Base-by-base conservation (phyloP, 2,113 vertebrate genomes). In the Ptychochromis oligacanthus region DNA sequence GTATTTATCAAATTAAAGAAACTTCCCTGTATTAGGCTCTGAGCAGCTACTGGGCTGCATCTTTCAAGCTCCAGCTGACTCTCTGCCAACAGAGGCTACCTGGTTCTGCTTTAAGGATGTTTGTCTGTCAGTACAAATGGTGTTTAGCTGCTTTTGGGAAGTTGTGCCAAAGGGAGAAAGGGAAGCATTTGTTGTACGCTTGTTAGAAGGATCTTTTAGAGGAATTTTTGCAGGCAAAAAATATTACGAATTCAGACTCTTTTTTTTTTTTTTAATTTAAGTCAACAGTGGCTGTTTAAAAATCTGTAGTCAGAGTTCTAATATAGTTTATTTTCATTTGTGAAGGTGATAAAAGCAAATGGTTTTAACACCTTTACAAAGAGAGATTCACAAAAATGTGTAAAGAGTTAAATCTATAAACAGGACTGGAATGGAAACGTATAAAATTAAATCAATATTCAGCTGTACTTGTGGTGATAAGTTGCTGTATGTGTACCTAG, bases 1-100 rank as follows among this genome's bases (percentile, higher is more conserved):
- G 26, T 43, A 76, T 34, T 52, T 49, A 52, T 52, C 75, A 26
- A 43, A 15, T 65, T 77, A 11, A 64, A 43, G 4, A 28, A 77
- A 79, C 15, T 49, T 61, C 79, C 3, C 55, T 46, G 14, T 15
- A 75, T 80, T 49, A 9, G 4, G 43, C 70, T 74, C 28, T 64
- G 64, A 87, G 77, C 26, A 67, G 62, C 46, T 75, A 72, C 40
- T 49, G 49, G 22, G 43, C 56, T 75, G 15, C 79, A 86, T 88
- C 46, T 84, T 78, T 88, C 49, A 78, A n/a, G 24, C 17, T 10
- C 13, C 74, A 55, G 54, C 58, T 83, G 81, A 57, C 54, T 79
- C 64, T 36, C 14, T 2, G 6, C 67, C 57, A 60, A 77, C 36
- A 55, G 7, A 36, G 24, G 38, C 43, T 26, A 65, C 28, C 52